A percentile compares a stretch with the other conserved stretches of the same genome.
These are phyloP conservation scores for Crotalus viridis DNA, from an alignment of 2,113 vertebrate species.

Conservation along the genomic window DNA sequence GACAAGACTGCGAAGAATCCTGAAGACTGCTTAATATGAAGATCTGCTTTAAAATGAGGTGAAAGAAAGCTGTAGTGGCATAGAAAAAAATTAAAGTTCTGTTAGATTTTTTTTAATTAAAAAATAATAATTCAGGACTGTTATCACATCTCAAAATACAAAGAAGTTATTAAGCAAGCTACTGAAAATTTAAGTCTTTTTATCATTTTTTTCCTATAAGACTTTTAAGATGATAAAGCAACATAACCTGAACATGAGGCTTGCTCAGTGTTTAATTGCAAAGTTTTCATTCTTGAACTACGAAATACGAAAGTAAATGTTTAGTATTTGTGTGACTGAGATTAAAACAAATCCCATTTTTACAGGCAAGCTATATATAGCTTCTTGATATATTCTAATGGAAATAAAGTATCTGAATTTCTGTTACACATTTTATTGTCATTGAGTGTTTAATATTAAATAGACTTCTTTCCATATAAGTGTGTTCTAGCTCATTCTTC, in stretches of 20 bases:
- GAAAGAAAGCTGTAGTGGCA: conserved; percentile 98
- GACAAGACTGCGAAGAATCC: conserved; percentile 82
- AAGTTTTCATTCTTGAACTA: conserved; percentile 82
- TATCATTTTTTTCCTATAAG: conserved; percentile 74
- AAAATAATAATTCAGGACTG: conserved; percentile 78
- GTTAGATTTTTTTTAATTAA: conserved; percentile 67
- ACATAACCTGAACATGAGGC: conserved; percentile 76
- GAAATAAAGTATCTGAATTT: conserved; percentile 84
- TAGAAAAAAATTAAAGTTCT: conserved; percentile 84
- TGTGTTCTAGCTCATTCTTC: conserved; percentile 70
- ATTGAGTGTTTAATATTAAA: conserved; percentile 76
- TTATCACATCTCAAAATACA: conserved; percentile 75
- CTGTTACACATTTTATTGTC: conserved; percentile 79
- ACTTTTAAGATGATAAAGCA: conserved; percentile 76
- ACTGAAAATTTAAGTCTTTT: conserved; percentile 79
- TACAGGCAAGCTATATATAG: conserved; percentile 78
- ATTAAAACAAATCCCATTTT: conserved; percentile 78
- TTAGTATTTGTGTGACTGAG: conserved; percentile 78
- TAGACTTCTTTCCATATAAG: conserved; percentile 77
- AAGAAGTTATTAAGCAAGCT: conserved; percentile 74
- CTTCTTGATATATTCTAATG: conserved; percentile 77
- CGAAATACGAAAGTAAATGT: conserved; percentile 76
- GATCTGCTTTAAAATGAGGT: conserved; percentile 98
- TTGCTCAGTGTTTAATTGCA: conserved; percentile 82
- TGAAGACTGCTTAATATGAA: conserved; percentile 84